These are phyloP conservation scores for Cassiopea xamachana DNA, from an alignment of 30 jellyfish, hydroid and myxozoan genomes.

Conservation along the genomic window DNA sequence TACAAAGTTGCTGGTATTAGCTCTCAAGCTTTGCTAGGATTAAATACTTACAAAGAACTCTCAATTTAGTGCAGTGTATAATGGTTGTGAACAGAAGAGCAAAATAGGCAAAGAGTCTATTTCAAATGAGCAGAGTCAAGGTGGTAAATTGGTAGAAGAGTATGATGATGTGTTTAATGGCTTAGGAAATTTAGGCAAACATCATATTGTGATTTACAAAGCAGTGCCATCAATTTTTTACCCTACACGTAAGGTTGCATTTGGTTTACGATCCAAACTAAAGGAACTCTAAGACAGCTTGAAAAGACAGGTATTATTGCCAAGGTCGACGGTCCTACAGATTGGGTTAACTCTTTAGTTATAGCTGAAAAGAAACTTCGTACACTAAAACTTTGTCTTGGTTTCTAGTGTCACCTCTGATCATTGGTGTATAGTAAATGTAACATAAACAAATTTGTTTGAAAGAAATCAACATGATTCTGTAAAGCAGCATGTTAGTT, in stretches of 20 bases:
- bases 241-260: neutral
- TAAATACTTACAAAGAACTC: neutral
- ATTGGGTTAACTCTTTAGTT: neutral
- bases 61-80: neutral
- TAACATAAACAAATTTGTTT: too few relatives aligned
- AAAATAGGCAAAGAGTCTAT: neutral
- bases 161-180: neutral
- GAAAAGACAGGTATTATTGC: neutral
- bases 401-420: too few relatives aligned
- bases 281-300: neutral
- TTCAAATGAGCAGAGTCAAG: neutral
- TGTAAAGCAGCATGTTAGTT: too few relatives aligned
- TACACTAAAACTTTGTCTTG: neutral
- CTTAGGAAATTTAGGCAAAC: neutral
- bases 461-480: too few relatives aligned
- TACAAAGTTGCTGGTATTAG: neutral
- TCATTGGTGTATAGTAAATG: too few relatives aligned
- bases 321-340: neutral
- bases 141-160: neutral
- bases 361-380: neutral
- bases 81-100: neutral
- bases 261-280: neutral
- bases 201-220: neutral
- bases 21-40: neutral
- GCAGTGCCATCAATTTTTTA: neutral